Evolutionary conservation across 2,888 invertebrate species (phyloP).

Genomic region (Tetranychus piercei): DNA sequence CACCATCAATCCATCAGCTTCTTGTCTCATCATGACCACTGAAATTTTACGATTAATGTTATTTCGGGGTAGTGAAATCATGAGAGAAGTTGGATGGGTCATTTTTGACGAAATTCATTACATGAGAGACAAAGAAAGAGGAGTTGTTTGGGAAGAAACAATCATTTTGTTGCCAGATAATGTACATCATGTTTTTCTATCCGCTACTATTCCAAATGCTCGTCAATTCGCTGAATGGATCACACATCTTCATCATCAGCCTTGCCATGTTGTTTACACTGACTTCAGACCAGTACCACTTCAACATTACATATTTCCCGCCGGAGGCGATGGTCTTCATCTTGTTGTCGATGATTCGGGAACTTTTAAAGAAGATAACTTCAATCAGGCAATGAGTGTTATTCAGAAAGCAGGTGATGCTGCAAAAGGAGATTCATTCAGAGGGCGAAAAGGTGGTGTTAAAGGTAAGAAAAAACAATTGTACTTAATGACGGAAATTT

Average conservation of each 20-base stretch:
- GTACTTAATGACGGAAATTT: neutral
- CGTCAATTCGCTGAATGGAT: conserved; percentile 52
- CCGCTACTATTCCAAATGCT: conserved; percentile 98
- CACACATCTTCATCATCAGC: conserved; percentile 61
- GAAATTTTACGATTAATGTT: conserved; percentile 97
- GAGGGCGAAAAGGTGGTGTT: conserved; percentile 50
- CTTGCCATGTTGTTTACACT: conserved; percentile 96
- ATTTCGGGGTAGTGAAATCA: conserved; percentile 91
- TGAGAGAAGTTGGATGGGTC: conserved; percentile 99
- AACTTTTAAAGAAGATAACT: conserved; percentile 89
- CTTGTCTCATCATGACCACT: conserved; percentile 99
- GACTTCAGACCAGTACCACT: conserved; percentile 92
- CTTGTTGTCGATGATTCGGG: conserved; percentile 84
- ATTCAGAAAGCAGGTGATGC: conserved; percentile 63
- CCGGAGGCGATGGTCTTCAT: conserved; percentile 80
- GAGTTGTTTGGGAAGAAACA: conserved; percentile 99
- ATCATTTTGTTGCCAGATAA: conserved; percentile 89
- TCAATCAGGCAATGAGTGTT: conserved; percentile 87
- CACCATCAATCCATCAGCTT: conserved; percentile 93
- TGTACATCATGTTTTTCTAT: conserved; percentile 93
- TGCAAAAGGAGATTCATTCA: conserved; percentile 51
- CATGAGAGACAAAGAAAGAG: conserved; percentile 97
- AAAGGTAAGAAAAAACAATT: conserved; percentile 33
- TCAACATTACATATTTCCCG: conserved; percentile 93
- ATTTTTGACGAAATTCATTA: conserved; percentile 99